Base-by-base conservation (phyloP, 2,797 vertebrate genomes). In the Cephalopachus bancanus region DNA sequence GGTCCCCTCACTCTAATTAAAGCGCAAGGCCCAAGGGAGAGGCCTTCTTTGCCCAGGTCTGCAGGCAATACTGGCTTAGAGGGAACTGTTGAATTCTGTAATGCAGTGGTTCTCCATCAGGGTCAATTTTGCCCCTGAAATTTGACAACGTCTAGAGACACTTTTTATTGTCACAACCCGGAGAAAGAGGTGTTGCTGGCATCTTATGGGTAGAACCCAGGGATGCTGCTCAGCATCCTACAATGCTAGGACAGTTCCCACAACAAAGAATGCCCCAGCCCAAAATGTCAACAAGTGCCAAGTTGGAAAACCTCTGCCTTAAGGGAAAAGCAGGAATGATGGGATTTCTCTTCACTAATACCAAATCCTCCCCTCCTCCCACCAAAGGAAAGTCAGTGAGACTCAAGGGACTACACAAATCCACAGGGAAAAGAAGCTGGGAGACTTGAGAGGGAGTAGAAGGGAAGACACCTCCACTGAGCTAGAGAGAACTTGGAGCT, bases 301-400 rank as follows among this genome's bases (percentile, higher is more conserved):
- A 37, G 69, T 15, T 10, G 55, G 57, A 91, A 76, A 37, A 80
- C 20, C 19, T 1, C 30, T n/a, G 22, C 69, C n/a, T 71, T n/a
- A 30, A 67, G 44, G 22, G n/a, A 37, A 75, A 83, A 44, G 49
- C 10, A 1, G 1, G 33, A 19, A 9, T 8, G 55, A 55, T 0
- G 14, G 57, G n/a, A 62, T 72, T 85, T 83, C 69, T 64, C 28
- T 69, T 59, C 55, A 49, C 62, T 59, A 91, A 75, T 15, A 57
- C 26, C 2, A 0, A 53, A 72, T 33, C 22, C 17, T 65, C 11
- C 22, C 72, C 33, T 3, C 2, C n/a, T 5, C 0, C 2, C 16
- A 24, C 37, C 88, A 84, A 37, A 85, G 74, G 83, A 44, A 62
- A 89, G 89, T 26, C n/a, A 16, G 1, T 19, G 33, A n/a, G 44